Conservation (phyloP, 2,888 invertebrate species). For the Agonopterix alstromeriana region DNA sequence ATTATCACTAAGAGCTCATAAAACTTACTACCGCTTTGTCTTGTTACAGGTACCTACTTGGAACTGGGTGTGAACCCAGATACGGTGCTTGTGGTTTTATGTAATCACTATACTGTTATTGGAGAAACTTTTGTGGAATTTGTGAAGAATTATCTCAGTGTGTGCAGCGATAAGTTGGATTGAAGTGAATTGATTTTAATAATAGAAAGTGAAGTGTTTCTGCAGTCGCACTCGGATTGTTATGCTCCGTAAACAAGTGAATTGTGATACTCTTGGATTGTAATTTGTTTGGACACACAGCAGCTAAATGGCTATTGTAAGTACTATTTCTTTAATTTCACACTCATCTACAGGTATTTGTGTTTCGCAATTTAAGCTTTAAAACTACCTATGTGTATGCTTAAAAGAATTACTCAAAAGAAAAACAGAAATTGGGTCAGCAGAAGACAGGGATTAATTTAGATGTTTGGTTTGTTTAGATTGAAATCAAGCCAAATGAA, state of each 20-base stretch:
- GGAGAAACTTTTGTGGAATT: constrained; percentile 28
- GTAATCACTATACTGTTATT: constrained; percentile 51
- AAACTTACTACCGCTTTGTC: constrained; percentile 67
- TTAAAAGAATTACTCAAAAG: not conserved
- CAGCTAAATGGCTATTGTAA: constrained; percentile 60
- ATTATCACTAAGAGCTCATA: constrained; percentile 27
- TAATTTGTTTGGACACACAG: constrained; percentile 46
- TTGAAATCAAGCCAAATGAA: constrained; percentile 19
- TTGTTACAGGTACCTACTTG: constrained; percentile 73
- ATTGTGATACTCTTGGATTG: constrained; percentile 62
- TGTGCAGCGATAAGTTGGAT: constrained; percentile 36
- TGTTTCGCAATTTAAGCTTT: too few relatives aligned
- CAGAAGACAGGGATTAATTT: constrained; percentile 7
- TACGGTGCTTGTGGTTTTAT: constrained; percentile 71
- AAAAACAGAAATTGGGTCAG: constrained; percentile 20
- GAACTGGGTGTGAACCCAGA: constrained; percentile 73
- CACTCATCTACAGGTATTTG: too few relatives aligned
- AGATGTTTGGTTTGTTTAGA: constrained; percentile 9
- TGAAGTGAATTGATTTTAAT: constrained; percentile 38
- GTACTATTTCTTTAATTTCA: constrained; percentile 18
- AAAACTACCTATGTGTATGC: not conserved
- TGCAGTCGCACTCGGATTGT: constrained; percentile 35
- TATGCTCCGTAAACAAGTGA: constrained; percentile 53
- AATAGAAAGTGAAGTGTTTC: constrained; percentile 48
- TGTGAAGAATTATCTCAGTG: constrained; percentile 33